phyloP scores from a whole-genome alignment of 1,140 invertebrate genomes.

The Zaprionus ornatus region DNA sequence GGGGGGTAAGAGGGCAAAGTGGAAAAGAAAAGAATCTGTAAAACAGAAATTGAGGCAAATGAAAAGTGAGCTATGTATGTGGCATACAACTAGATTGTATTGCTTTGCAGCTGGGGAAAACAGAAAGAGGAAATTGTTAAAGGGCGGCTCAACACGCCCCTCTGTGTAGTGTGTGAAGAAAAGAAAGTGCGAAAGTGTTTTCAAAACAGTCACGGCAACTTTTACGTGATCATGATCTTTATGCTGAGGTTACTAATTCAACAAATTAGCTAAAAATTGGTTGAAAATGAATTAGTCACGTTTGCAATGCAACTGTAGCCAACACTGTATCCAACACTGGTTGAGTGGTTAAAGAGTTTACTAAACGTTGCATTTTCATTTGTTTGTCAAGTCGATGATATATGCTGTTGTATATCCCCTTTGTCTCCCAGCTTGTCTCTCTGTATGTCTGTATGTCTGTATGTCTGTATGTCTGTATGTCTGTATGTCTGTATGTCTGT shows the following conservation, averaged over 20 bases:
- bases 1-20: neutral
- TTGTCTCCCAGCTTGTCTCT: no score
- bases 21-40: conserved; percentile 4
- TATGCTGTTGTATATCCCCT: neutral
- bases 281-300: neutral
- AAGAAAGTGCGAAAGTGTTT: neutral
- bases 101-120: conserved; percentile 8
- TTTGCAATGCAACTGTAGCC: no score
- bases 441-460: no score
- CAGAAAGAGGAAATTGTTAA: neutral
- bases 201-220: neutral
- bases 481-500: no score
- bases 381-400: neutral
- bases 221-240: neutral
- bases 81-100: conserved; percentile 24
- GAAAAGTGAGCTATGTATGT: conserved; percentile 44
- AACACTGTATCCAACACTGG: neutral
- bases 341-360: neutral
- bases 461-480: no score
- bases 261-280: neutral
- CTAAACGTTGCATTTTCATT: no score
- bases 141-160: neutral
- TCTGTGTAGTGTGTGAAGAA: conserved; percentile 5
- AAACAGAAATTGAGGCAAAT: conserved; percentile 26
- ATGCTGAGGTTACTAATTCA: neutral